Evolutionary conservation across 2,113 vertebrate species (phyloP).

Genomic region (Tautogolabrus adspersus): DNA sequence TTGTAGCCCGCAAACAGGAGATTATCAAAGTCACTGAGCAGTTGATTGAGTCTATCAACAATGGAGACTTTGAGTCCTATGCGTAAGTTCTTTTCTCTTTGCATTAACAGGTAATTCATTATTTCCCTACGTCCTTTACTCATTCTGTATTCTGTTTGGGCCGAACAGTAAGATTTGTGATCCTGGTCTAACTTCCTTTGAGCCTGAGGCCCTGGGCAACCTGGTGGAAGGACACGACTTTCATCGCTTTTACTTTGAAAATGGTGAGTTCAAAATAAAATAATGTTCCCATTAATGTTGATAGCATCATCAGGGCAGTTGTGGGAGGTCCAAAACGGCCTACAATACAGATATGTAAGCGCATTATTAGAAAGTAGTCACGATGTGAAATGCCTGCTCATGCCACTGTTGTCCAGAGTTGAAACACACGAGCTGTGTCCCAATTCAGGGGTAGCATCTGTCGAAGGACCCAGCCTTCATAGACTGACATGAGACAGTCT

Average conservation of each 20-base stretch:
- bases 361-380: neutral
- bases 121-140: slow-evolving; percentile 1
- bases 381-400: neutral
- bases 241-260: slow-evolving; percentile 98
- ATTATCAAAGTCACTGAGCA: slow-evolving; percentile 87
- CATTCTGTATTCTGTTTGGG: slow-evolving; percentile 19
- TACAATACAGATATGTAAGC: neutral
- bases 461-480: no score
- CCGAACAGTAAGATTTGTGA: slow-evolving; percentile 95
- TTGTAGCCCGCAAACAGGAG: slow-evolving; percentile 85
- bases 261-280: slow-evolving; percentile 82
- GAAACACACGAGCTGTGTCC: no score
- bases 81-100: slow-evolving; percentile 73
- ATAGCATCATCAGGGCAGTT: neutral
- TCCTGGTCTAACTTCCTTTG: slow-evolving; percentile 96
- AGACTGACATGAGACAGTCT: no score
- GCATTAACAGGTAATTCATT: neutral
- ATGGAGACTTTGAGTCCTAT: slow-evolving; percentile 85
- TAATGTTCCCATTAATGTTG: neutral
- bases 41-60: slow-evolving; percentile 86
- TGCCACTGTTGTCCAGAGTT: neutral
- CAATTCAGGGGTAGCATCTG: no score
- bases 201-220: slow-evolving; percentile 97
- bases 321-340: neutral
- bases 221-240: slow-evolving; percentile 99